These are phyloP conservation scores for Aproaerema taeniolella DNA, from an alignment of 2,888 invertebrate species.

Conservation along the genomic window DNA sequence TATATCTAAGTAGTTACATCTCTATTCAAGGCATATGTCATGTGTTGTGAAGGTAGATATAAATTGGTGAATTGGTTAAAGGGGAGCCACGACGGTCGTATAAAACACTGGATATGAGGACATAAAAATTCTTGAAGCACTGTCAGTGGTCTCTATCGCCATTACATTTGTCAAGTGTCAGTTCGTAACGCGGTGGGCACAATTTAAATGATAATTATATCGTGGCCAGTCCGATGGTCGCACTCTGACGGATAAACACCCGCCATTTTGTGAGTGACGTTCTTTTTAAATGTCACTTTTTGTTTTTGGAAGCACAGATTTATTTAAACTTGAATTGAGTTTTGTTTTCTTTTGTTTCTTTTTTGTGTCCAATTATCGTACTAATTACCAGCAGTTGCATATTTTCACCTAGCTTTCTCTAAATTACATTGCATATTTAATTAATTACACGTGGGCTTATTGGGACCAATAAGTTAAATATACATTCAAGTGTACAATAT, in stretches of 20 bases:
- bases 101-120: slow-evolving; percentile 72
- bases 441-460: too few relatives aligned
- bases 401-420: too few relatives aligned
- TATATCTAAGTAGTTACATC: too few relatives aligned
- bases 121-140: slow-evolving; percentile 73
- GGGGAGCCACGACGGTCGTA: slow-evolving; percentile 63
- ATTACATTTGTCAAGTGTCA: slow-evolving; percentile 76
- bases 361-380: too few relatives aligned
- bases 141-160: slow-evolving; percentile 62
- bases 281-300: slow-evolving; percentile 26
- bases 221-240: slow-evolving; percentile 37
- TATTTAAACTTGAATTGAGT: slow-evolving; percentile 20
- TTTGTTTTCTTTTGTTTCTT: slow-evolving; percentile 8
- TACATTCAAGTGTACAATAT: too few relatives aligned
- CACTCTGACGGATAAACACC: slow-evolving; percentile 32
- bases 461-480: too few relatives aligned
- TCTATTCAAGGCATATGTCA: too few relatives aligned
- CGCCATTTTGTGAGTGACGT: slow-evolving; percentile 26
- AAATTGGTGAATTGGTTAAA: slow-evolving; percentile 39
- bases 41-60: slow-evolving; percentile 3
- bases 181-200: slow-evolving; percentile 62
- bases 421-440: too few relatives aligned
- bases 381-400: too few relatives aligned
- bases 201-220: slow-evolving; percentile 75
- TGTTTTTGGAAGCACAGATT: too few relatives aligned